These are phyloP conservation scores for Apteryx mantelli DNA, from an alignment of 2,113 vertebrate species.

Conservation along the genomic window DNA sequence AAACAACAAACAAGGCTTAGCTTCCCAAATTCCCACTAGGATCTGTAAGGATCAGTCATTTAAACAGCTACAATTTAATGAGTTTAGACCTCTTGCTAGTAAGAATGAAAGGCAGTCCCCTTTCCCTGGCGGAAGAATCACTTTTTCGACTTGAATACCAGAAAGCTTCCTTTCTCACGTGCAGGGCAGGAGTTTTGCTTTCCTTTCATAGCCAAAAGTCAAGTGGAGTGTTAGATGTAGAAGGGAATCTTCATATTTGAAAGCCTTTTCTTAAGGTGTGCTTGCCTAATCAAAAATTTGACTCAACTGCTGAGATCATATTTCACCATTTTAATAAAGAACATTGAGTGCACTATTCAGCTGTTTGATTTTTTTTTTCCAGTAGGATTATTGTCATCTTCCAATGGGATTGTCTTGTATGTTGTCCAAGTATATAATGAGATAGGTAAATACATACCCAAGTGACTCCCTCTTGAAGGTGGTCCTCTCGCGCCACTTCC, in stretches of 20 bases:
- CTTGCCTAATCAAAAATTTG: constrained; percentile 55
- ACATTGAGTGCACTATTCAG: constrained; percentile 60
- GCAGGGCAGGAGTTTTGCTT: constrained; percentile 58
- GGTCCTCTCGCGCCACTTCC: constrained; percentile 89
- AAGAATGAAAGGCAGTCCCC: constrained; percentile 16
- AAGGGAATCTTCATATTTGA: constrained; percentile 61
- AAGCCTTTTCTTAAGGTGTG: constrained; percentile 58
- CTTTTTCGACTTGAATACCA: constrained; percentile 45
- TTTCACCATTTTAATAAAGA: constrained; percentile 58
- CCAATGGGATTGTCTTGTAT: constrained; percentile 63
- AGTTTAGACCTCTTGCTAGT: neutral
- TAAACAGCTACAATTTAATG: neutral
- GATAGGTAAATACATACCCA: constrained; percentile 78
- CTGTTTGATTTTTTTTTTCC: constrained; percentile 64
- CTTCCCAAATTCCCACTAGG: neutral
- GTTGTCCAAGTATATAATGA: constrained; percentile 67
- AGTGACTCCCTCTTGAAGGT: constrained; percentile 88
- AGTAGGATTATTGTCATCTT: constrained; percentile 70
- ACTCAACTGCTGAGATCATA: constrained; percentile 31
- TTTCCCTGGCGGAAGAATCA: constrained; percentile 23
- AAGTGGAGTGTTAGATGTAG: constrained; percentile 66
- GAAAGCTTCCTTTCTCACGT: constrained; percentile 46
- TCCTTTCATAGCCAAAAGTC: constrained; percentile 60
- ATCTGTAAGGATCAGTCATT: neutral
- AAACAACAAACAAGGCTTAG: neutral